These are phyloP conservation scores for Gallinago media DNA, from an alignment of 2,113 vertebrate genomes.

Conservation along the genomic window DNA sequence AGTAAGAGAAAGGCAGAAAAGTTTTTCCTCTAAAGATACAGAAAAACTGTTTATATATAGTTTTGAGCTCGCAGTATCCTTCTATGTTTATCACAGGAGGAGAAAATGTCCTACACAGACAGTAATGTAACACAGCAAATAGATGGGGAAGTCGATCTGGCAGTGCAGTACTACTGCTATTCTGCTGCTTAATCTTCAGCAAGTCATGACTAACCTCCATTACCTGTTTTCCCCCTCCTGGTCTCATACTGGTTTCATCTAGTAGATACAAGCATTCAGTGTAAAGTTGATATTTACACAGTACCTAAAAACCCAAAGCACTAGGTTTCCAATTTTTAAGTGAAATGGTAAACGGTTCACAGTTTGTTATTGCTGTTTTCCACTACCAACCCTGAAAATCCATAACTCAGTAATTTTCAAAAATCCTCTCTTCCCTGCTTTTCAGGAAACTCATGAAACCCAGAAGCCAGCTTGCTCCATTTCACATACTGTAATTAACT, in stretches of 20 bases:
- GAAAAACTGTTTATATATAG: neutral
- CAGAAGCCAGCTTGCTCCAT: neutral
- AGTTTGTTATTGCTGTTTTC: neutral
- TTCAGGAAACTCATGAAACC: neutral
- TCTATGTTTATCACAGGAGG: neutral
- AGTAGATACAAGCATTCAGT: neutral
- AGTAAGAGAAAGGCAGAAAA: neutral
- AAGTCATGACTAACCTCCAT: neutral
- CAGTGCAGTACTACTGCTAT: neutral
- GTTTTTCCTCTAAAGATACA: neutral
- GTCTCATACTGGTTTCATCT: neutral
- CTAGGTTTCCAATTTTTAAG: neutral
- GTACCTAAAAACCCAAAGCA: neutral
- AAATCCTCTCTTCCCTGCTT: neutral
- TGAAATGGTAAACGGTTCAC: neutral
- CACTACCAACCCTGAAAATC: neutral
- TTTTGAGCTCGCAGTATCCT: neutral
- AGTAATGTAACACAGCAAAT: neutral
- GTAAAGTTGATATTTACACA: neutral
- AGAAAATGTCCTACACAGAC: neutral
- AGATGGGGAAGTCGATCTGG: neutral
- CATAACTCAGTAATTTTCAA: fast-evolving
- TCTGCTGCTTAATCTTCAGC: neutral
- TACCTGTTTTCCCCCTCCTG: neutral
- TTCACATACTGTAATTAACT: neutral